Evolutionary conservation across 2,113 vertebrate species (phyloP).

Genomic region (Entomyzon cyanotis): DNA sequence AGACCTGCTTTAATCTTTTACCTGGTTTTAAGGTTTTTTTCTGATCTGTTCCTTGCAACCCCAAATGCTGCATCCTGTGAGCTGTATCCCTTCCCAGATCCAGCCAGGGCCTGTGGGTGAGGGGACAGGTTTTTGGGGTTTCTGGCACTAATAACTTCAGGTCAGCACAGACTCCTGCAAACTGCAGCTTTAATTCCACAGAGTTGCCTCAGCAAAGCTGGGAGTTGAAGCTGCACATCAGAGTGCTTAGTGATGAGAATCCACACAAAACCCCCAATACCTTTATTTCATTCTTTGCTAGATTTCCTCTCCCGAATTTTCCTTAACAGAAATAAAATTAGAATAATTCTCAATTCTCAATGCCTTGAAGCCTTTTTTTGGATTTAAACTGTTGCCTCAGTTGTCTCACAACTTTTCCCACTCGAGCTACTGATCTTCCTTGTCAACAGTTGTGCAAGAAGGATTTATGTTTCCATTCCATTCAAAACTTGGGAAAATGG

Average conservation of each 20-base stretch:
- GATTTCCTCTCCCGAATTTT: neutral
- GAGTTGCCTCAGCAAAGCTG: neutral
- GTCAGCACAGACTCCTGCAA: neutral
- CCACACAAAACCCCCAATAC: accelerated
- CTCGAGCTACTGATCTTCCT: neutral
- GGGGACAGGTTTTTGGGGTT: neutral
- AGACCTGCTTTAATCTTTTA: neutral
- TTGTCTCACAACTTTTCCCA: neutral
- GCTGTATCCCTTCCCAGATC: neutral
- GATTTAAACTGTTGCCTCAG: neutral
- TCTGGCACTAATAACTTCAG: neutral
- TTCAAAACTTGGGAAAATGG: neutral
- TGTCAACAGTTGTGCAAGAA: neutral
- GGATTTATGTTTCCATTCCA: neutral
- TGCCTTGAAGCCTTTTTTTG: neutral
- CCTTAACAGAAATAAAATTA: neutral
- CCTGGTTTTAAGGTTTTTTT: neutral
- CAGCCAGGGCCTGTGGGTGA: neutral
- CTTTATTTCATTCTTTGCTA: neutral
- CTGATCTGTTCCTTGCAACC: neutral
- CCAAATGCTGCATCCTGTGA: neutral
- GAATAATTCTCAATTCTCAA: neutral
- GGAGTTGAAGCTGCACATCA: neutral
- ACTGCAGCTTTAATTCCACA: neutral
- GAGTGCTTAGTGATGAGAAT: neutral